A percentile compares a stretch with the other conserved stretches of the same genome.
Conservation (phyloP, 2,888 invertebrate species). For the Alentia gelatinosa region DNA sequence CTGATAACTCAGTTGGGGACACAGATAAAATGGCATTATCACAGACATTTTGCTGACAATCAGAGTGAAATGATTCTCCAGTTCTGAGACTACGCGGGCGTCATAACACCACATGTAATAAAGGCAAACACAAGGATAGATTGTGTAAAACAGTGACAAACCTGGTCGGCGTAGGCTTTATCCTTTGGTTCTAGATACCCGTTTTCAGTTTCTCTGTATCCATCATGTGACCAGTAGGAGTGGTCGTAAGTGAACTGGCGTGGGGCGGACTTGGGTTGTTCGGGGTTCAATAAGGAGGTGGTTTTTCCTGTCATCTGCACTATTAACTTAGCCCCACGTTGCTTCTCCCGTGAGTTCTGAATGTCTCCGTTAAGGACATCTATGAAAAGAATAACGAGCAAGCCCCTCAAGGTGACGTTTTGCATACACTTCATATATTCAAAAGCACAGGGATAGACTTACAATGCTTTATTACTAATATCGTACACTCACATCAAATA, state of each 20-base stretch:
- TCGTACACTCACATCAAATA: too few species aligned
- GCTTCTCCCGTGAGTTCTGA: conserved; percentile 76
- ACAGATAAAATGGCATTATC: too few species aligned
- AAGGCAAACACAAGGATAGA: too few species aligned
- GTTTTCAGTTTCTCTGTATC: conserved; percentile 53
- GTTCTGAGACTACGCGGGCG: too few species aligned
- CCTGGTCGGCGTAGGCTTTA: conserved; percentile 61
- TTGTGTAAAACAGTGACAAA: not conserved
- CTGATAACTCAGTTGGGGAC: too few species aligned
- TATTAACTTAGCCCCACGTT: conserved; percentile 73
- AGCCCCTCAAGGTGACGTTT: too few species aligned
- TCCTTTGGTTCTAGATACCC: conserved; percentile 57
- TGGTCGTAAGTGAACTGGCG: conserved; percentile 62
- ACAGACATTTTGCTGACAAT: too few species aligned
- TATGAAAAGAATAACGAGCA: too few species aligned
- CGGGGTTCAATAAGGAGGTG: conserved; percentile 71
- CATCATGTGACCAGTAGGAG: conserved; percentile 65
- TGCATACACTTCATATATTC: too few species aligned
- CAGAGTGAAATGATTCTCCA: too few species aligned
- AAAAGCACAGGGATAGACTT: not conserved
- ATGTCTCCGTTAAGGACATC: conserved; percentile 1
- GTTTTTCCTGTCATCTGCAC: conserved; percentile 75
- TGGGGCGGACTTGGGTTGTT: conserved; percentile 69
- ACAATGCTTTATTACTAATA: too few species aligned
- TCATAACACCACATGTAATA: too few species aligned